Evolutionary conservation across 2,113 vertebrate genomes (phyloP).

Genomic region (Crypturellus undulatus): DNA sequence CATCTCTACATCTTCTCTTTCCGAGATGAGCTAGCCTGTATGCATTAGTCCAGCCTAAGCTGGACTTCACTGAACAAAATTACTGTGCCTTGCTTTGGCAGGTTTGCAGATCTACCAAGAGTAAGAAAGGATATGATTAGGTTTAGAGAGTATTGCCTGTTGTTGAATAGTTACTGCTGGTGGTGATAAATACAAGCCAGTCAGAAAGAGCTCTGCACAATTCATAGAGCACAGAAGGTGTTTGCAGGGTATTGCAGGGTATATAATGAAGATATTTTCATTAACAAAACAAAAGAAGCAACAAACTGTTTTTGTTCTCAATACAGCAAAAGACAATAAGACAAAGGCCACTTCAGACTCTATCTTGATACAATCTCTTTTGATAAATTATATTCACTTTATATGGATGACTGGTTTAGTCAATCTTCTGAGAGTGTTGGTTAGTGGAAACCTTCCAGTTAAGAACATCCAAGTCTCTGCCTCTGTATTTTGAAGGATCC

Average conservation of each 20-base stretch:
- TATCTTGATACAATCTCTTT: neutral
- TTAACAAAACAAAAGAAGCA: neutral
- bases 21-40: neutral
- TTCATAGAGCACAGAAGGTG: neutral
- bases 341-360: neutral
- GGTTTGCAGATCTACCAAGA: neutral
- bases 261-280: too few relatives aligned
- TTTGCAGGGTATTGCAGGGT: neutral
- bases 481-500: neutral
- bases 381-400: neutral
- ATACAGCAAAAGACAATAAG: neutral
- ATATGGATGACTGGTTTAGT: neutral
- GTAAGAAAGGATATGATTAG: neutral
- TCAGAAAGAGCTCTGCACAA: neutral
- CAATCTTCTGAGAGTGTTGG: neutral
- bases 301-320: slow-evolving; percentile 10
- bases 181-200: neutral
- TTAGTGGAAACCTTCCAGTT: neutral
- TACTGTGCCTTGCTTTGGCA: slow-evolving; percentile 7
- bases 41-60: neutral
- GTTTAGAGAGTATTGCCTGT: neutral
- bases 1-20: neutral
- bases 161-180: neutral
- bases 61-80: slow-evolving; percentile 15
- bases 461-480: neutral